These are phyloP conservation scores for Drosophila sp. DNA, from an alignment of 1,140 invertebrate genomes.

Conservation along the genomic window DNA sequence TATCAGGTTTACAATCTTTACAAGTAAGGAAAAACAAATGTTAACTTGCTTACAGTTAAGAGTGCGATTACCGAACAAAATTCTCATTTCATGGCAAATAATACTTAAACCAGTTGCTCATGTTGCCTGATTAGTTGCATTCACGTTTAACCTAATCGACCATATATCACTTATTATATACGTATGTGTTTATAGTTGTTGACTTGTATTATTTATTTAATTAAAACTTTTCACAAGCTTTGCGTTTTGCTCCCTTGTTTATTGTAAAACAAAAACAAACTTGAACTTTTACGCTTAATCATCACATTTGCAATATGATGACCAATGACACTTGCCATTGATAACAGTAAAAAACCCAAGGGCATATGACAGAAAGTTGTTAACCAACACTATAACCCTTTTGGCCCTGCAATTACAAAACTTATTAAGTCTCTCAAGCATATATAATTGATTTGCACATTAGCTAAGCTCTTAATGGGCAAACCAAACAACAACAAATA, in stretches of 20 bases:
- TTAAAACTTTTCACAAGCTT: not conserved
- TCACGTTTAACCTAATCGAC: not conserved
- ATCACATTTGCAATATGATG: slow-evolving; percentile 20
- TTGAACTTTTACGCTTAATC: slow-evolving; percentile 35
- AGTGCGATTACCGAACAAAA: slow-evolving; percentile 7
- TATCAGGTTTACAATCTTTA: slow-evolving; percentile 3
- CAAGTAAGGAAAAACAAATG: slow-evolving; percentile 24
- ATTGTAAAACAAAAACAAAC: not conserved
- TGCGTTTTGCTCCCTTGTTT: not conserved
- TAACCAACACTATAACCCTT: slow-evolving; percentile 4
- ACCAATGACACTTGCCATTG: slow-evolving; percentile 26
- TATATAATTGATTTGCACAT: slow-evolving; percentile 11
- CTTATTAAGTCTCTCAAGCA: not conserved
- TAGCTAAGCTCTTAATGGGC: slow-evolving; percentile 5
- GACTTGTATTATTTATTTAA: no score
- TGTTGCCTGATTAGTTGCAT: not conserved
- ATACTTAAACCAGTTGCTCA: slow-evolving; percentile 26
- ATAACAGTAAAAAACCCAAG: slow-evolving; percentile 9
- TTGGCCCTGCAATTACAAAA: not conserved
- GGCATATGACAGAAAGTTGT: slow-evolving; percentile 5
- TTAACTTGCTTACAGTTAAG: slow-evolving; percentile 29
- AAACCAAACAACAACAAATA: slow-evolving; percentile 11
- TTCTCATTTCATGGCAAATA: slow-evolving; percentile 11
- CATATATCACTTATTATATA: no score
- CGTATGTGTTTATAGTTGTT: not conserved